Evolutionary conservation across 1,140 invertebrate genomes (phyloP).

Genomic region (Pogonomyrmex barbatus): DNA sequence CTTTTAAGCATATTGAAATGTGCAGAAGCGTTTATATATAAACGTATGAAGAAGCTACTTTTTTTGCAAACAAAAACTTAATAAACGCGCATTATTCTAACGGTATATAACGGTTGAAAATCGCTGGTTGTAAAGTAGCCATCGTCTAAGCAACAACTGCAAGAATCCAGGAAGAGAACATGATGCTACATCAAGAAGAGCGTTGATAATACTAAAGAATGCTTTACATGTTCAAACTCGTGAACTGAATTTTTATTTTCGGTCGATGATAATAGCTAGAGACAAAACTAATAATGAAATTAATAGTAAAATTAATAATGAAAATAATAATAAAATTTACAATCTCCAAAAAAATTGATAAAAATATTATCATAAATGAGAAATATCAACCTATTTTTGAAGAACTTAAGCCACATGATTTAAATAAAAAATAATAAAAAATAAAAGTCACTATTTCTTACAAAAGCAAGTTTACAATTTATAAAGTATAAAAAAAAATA

Average conservation of each 20-base stretch:
- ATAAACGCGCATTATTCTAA: conserved; percentile 74
- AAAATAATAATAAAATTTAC: conserved; percentile 9
- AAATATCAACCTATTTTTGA: not conserved
- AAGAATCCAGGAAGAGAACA: conserved; percentile 69
- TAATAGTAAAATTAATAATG: not conserved
- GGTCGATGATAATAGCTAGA: no score
- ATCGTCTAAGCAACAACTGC: conserved; percentile 66
- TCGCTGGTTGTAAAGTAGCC: conserved; percentile 70
- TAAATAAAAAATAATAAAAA: not conserved
- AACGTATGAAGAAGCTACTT: conserved; percentile 23
- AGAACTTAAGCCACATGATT: not conserved
- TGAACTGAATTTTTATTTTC: conserved; percentile 19
- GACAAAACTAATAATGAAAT: not conserved
- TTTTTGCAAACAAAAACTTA: conserved; percentile 56
- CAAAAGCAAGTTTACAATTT: not conserved
- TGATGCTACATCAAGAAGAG: conserved; percentile 20
- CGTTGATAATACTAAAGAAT: conserved; percentile 44
- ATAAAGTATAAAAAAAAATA: not conserved
- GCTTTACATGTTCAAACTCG: conserved; percentile 10
- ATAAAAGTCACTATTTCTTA: not conserved
- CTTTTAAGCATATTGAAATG: not conserved
- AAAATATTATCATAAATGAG: not conserved
- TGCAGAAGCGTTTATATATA: not conserved
- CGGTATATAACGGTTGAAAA: conserved; percentile 80
- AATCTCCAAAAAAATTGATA: not conserved